phyloP scores from a whole-genome alignment of 2,888 invertebrate species.

The Scaptomyza reducta region DNA sequence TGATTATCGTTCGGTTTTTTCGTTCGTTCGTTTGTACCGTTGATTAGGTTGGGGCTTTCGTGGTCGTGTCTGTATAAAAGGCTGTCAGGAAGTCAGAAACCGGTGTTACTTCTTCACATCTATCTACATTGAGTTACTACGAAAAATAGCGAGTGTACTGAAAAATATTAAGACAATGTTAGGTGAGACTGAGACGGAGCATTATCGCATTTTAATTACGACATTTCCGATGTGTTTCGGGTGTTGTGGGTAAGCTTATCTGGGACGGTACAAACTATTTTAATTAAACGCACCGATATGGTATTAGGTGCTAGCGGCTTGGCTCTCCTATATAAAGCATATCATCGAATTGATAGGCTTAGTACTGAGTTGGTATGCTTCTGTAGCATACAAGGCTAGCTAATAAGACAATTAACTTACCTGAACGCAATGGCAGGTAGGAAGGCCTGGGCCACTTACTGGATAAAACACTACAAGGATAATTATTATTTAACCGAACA shows the following conservation, averaged over 20 bases:
- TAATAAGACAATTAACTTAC: conserved; percentile 24
- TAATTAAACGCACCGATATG: conserved; percentile 57
- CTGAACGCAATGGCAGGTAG: conserved; percentile 48
- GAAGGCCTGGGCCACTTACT: not conserved
- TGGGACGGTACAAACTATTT: conserved; percentile 56
- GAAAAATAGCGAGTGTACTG: not conserved
- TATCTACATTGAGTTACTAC: conserved; percentile 5
- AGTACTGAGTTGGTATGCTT: conserved; percentile 47
- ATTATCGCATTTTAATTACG: conserved; percentile 64
- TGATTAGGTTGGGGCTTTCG: not conserved
- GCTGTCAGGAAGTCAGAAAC: conserved; percentile 1
- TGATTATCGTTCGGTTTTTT: conserved; percentile 1
- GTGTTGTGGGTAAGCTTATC: conserved; percentile 54
- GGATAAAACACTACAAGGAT: conserved; percentile 25
- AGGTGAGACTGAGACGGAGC: conserved; percentile 35
- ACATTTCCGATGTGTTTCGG: conserved; percentile 39
- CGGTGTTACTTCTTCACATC: conserved; percentile 1
- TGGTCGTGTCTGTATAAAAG: conserved; percentile 12
- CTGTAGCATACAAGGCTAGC: conserved; percentile 47
- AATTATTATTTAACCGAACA: not conserved
- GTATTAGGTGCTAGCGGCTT: conserved; percentile 43
- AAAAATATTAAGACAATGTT: conserved; percentile 40
- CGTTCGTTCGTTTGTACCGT: conserved; percentile 3
- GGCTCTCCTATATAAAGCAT: conserved; percentile 58
- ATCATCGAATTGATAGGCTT: conserved; percentile 26